A percentile compares a stretch with the other conserved stretches of the same genome.
Conservation (phyloP, 37 sponge, comb jelly and placozoan species). For the Hormiphora californensis region DNA sequence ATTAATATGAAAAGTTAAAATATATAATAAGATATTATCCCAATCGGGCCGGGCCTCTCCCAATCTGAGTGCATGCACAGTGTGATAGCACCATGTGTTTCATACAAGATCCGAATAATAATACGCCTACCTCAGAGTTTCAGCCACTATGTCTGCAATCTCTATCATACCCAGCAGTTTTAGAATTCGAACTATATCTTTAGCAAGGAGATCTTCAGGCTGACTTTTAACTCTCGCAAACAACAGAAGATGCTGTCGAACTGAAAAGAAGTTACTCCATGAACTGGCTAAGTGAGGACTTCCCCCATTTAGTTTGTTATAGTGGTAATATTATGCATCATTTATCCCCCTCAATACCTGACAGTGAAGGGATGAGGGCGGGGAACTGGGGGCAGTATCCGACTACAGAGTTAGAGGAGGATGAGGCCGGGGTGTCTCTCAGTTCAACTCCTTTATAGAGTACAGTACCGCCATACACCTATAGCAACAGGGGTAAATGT, state of each 20-base stretch:
- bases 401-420: no score
- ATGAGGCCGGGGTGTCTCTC: background rate
- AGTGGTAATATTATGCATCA: no score
- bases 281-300: no score
- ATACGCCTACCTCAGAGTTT: background rate
- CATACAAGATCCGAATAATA: background rate
- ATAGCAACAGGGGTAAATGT: no score
- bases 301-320: no score
- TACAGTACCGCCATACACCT: background rate
- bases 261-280: background rate
- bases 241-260: background rate
- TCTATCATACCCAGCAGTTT: background rate
- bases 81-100: no score
- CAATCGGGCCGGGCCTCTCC: no score
- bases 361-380: background rate
- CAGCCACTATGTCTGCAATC: background rate
- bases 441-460: background rate
- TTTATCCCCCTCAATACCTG: background rate
- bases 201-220: background rate
- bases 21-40: no score
- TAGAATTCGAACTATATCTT: background rate
- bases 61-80: no score
- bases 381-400: conserved; percentile 43
- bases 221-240: background rate
- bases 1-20: no score